Percentiles rank a stretch among this genome's conserved stretches.
Conservation (phyloP, 35 echinoderm and acorn worm genomes). For the Diadema setosum region DNA sequence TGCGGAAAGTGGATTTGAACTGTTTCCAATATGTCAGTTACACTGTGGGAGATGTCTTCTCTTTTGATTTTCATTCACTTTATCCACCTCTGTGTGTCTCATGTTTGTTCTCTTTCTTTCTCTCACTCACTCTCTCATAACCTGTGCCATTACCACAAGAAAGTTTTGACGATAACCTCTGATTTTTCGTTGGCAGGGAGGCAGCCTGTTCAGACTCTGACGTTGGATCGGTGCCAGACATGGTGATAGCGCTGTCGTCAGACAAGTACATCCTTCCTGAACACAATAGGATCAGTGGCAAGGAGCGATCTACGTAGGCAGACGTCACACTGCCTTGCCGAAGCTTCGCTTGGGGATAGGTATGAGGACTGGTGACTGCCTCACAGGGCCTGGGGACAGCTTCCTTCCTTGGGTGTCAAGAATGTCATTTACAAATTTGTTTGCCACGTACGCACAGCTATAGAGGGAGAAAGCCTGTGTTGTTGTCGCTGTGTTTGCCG, state of each 20-base stretch:
- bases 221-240: slow-evolving; percentile 3
- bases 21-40: neutral
- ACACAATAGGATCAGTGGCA: neutral
- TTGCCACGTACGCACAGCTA: neutral
- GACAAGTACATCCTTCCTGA: slow-evolving; percentile 1
- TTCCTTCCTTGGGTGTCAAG: neutral
- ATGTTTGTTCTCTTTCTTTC: no score
- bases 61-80: neutral
- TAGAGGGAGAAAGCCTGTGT: neutral
- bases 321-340: neutral
- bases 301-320: neutral
- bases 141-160: neutral
- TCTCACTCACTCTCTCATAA: no score
- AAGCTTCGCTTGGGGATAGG: neutral
- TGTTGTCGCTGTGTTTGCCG: neutral
- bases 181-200: neutral
- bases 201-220: neutral
- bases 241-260: neutral
- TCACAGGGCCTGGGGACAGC: neutral
- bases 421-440: neutral
- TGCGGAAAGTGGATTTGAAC: no score
- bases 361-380: neutral
- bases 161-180: neutral
- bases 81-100: neutral
- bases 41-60: neutral